phyloP scores from a whole-genome alignment of 2,797 vertebrate genomes.

The Cirrhinus molitorella region DNA sequence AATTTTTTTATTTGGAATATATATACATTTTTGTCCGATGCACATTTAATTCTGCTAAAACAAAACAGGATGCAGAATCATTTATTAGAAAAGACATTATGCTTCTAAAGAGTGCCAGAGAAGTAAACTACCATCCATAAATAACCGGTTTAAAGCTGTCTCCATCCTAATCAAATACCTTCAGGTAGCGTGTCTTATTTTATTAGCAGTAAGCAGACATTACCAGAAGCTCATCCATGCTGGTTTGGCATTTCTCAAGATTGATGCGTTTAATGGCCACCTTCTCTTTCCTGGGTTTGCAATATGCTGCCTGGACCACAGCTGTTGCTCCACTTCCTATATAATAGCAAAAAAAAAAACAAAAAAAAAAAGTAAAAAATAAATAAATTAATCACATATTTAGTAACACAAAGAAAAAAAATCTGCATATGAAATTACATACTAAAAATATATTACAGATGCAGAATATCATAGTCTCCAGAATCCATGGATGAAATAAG shows the following conservation, averaged over 20 bases:
- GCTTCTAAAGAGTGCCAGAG: background rate
- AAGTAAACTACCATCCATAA: background rate
- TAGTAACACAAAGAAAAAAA: background rate
- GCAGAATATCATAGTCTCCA: background rate
- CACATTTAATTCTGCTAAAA: background rate
- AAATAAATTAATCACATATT: background rate
- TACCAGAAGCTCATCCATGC: slow-evolving; percentile 99
- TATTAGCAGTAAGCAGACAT: slow-evolving; percentile 36
- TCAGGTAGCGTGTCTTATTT: background rate
- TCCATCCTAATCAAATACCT: slow-evolving; percentile 10
- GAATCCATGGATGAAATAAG: background rate
- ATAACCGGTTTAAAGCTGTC: background rate
- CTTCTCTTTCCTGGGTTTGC: slow-evolving; percentile 93
- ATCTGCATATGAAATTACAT: background rate
- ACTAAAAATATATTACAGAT: background rate
- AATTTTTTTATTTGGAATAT: background rate
- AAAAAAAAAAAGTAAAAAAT: too few species aligned
- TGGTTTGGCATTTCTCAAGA: slow-evolving; percentile 98
- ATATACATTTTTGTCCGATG: background rate
- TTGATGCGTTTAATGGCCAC: slow-evolving; percentile 99
- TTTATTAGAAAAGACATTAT: background rate
- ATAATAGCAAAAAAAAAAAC: slow-evolving; percentile 48
- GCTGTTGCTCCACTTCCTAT: slow-evolving; percentile 96
- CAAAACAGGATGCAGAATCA: background rate
- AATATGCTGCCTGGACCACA: slow-evolving; percentile 95